Evolutionary conservation across 2,888 invertebrate species (phyloP).

Genomic region (Melieria picta): DNA sequence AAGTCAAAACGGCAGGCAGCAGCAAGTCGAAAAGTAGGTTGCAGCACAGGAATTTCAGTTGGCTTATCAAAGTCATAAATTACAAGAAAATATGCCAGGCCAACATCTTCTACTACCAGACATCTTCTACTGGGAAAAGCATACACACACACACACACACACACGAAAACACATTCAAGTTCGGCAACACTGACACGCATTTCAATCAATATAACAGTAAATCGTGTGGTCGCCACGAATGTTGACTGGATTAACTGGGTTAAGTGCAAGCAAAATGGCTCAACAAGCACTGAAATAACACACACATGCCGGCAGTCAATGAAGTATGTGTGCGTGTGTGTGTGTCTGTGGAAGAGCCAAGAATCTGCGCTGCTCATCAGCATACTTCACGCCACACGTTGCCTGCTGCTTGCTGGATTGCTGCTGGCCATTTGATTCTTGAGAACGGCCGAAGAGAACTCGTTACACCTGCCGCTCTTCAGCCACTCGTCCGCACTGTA

Average conservation of each 20-base stretch:
- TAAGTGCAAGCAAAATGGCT: slow-evolving; percentile 27
- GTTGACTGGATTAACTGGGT: slow-evolving; percentile 38
- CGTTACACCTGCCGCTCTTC: no score
- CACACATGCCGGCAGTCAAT: no score
- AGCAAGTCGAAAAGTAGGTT: background rate
- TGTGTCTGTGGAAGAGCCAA: background rate
- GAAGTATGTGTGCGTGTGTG: background rate
- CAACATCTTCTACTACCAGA: background rate
- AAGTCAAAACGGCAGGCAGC: background rate
- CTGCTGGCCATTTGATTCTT: no score
- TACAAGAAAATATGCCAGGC: background rate
- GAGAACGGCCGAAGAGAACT: no score
- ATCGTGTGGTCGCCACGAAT: slow-evolving; percentile 13
- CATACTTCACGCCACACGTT: background rate
- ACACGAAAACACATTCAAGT: background rate
- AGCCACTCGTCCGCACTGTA: no score
- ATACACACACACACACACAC: background rate
- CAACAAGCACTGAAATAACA: background rate
- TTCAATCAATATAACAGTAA: slow-evolving; percentile 56
- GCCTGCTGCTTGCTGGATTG: no score
- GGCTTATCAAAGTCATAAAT: slow-evolving; percentile 29
- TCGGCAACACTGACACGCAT: slow-evolving; percentile 45
- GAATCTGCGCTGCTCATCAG: background rate
- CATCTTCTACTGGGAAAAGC: background rate
- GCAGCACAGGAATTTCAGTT: background rate